Base-by-base conservation (phyloP, 2,888 invertebrate species). In the Nomada ruficornis region DNA sequence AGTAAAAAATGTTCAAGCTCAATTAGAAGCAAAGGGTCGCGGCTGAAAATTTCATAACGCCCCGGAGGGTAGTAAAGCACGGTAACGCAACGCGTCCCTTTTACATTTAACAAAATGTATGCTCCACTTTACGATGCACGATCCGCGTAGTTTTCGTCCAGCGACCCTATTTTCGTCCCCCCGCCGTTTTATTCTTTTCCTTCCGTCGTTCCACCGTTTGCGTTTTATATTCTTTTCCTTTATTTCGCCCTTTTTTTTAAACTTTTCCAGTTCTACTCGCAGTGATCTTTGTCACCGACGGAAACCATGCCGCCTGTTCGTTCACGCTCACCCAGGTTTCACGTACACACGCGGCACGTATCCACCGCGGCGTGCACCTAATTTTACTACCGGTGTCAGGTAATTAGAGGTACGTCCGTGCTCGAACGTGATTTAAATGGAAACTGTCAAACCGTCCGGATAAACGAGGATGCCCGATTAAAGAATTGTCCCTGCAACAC, bases 371-470 rank as follows among this genome's bases (percentile, higher is more conserved):
- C 78, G 72, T 77, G 79, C 82, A 82, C 63, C 82, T 87, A 87
- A 87, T 87, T 86, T 85, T 74, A 78, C 81, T 76, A 70, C 71
- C 65, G 77, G 80, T 76, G 78, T 76, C 80, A 80, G 79, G 77
- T 87, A 87, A 87, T 87, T 87, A 87, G 82, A 87, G 68, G 72
- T 44, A 69, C 75, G 86, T 64, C 69, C 80, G 63, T 73, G 73
- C 77, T 83, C 84, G 82, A 84, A 80, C 82, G 82, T 82, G 82
- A 87, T 87, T 87, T 87, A 87, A 87, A 87, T 86, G 84, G 80
- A 80, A 84, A 80, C 84, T 84, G 86, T 86, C 84, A 79, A 84
- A 86, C 78, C 29, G 44, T 52, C 42, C n/a, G 68, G 50, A 84
- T 74, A 76, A 82, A 80, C 77, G 75, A 65, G 11, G 59, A 11